A percentile compares a stretch with the other conserved stretches of the same genome.
These are phyloP conservation scores for Timandra comae DNA, from an alignment of 2,888 invertebrate genomes.

Conservation along the genomic window DNA sequence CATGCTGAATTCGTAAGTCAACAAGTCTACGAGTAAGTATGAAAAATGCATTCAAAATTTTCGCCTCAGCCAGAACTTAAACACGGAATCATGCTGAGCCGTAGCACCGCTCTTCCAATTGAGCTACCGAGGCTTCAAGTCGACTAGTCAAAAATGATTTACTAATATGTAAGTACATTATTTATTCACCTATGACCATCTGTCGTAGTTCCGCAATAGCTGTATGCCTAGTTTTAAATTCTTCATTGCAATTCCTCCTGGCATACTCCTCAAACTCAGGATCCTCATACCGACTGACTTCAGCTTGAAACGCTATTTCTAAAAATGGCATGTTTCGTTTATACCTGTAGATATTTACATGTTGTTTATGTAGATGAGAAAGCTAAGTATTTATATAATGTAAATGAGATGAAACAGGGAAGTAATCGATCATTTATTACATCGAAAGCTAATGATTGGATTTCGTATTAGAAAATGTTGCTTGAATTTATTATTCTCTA, in stretches of 20 bases:
- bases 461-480: too few relatives aligned
- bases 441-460: background rate
- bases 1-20: too few relatives aligned
- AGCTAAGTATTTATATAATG: background rate
- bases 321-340: slow-evolving; percentile 47
- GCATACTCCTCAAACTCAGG: slow-evolving; percentile 60
- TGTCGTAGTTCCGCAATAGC: slow-evolving; percentile 53
- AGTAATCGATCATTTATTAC: background rate
- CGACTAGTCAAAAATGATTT: too few relatives aligned
- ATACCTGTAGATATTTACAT: background rate
- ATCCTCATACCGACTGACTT: slow-evolving; percentile 62
- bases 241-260: slow-evolving; percentile 53
- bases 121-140: too few relatives aligned
- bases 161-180: too few relatives aligned
- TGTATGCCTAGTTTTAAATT: slow-evolving; percentile 47
- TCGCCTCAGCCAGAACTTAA: too few relatives aligned
- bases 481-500: too few relatives aligned
- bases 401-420: background rate
- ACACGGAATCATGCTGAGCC: too few relatives aligned
- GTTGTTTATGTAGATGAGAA: background rate
- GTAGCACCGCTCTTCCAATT: too few relatives aligned
- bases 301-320: slow-evolving; percentile 63
- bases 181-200: slow-evolving; percentile 62
- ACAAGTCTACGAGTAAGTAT: too few relatives aligned
- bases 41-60: too few relatives aligned